phyloP scores from a whole-genome alignment of 1,140 invertebrate genomes.

The Drosophila quadrilineata region DNA sequence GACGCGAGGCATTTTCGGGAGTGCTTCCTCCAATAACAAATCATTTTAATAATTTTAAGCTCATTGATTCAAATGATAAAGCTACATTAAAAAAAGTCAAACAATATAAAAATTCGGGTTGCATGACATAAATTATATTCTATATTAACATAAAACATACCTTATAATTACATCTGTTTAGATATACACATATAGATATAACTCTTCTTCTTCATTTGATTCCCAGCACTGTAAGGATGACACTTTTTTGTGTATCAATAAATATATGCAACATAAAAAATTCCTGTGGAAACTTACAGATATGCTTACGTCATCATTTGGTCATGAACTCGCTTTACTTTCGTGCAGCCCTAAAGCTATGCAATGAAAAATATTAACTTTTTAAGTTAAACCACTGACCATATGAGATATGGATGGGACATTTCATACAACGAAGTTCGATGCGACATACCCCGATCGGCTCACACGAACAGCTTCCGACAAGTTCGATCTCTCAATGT shows the following conservation, averaged over 20 bases:
- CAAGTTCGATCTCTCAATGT: no score
- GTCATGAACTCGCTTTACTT: not conserved
- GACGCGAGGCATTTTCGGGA: constrained; percentile 54
- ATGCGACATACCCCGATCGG: no score
- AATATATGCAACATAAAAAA: constrained; percentile 10
- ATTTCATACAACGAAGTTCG: no score
- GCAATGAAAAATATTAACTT: not conserved
- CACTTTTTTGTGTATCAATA: constrained; percentile 29
- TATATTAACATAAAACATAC: constrained; percentile 26
- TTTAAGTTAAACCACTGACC: no score
- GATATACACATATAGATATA: constrained; percentile 13
- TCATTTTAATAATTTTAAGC: constrained; percentile 49
- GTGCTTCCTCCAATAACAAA: constrained; percentile 42
- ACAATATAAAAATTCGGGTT: constrained; percentile 23
- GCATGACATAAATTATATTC: constrained; percentile 38
- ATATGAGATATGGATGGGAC: no score
- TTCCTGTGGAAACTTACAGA: not conserved
- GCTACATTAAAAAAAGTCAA: constrained; percentile 13
- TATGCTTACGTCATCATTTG: not conserved
- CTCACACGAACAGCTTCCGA: no score
- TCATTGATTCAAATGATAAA: constrained; percentile 29
- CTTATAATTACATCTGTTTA: constrained; percentile 29
- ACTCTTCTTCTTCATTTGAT: constrained; percentile 16
- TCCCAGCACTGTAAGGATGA: constrained; percentile 27
- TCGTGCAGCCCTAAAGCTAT: constrained; percentile 4